Evolutionary conservation across 2,797 vertebrate genomes (phyloP), one percentile per base, ranked within the genome.

Genomic region (Lutjanus campechanus): DNA sequence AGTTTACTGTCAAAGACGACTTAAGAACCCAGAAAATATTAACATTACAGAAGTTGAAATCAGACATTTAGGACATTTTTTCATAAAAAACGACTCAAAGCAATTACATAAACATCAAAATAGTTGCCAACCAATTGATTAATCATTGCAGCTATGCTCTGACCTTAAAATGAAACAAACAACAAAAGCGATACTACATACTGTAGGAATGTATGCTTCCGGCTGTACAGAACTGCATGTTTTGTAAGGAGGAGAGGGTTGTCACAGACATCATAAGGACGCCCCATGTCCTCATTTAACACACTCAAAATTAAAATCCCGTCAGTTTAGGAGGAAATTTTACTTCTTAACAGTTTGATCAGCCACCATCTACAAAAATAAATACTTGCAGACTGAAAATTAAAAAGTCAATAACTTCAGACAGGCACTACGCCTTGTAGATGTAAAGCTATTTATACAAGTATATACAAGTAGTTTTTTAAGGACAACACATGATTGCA

Each of bases 361-460:
- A 61, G 16, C 20, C 22, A 22, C 53, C 4, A 29, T 56, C 9
- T 7, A 43, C 36, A 36, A 64, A 19, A 62, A 68, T 4, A 60
- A 74, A 77, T 6, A 20, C 54, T 58, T n/a, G 22, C 6, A 7
- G 9, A 25, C 25, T 56, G 19, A 19, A 66, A 69, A 76, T 62
- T 11, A 64, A 65, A 66, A 80, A 54, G 29, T 66, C 64, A 81
- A 81, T 75, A 74, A 69, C 69, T 71, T 77, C 4, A 46, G 65
- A 61, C 47, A 49, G 65, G 64, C 47, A 49, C 20, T 60, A 43
- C 40, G 41, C 59, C 49, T 51, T 53, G n/a, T 25, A 85, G 53
- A 69, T 72, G 65, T 46, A 53, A 29, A 9, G 17, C n/a, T 29
- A 46, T 22, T 40, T 25, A 25, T 25, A 60, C 59, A 65, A 49